phyloP scores from a whole-genome alignment of 1,140 invertebrate genomes.

The Philotrypesis tridentata region DNA sequence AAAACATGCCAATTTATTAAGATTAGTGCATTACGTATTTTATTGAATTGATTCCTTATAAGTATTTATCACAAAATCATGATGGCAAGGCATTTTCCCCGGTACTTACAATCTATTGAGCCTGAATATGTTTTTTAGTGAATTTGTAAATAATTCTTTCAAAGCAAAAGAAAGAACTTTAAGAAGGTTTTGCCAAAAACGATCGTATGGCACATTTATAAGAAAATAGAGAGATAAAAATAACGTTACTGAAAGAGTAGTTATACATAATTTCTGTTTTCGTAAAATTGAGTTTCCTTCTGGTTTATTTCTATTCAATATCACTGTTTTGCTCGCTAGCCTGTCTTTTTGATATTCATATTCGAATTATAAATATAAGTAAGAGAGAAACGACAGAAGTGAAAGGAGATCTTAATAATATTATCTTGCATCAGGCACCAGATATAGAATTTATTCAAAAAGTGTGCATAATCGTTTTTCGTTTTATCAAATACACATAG shows the following conservation, averaged over 20 bases:
- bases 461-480: conserved; percentile 40
- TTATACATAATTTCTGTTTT: conserved; percentile 12
- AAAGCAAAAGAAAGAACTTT: neutral
- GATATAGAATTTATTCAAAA: conserved; percentile 38
- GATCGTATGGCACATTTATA: conserved; percentile 25
- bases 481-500: conserved; percentile 37
- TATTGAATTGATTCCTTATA: conserved; percentile 41
- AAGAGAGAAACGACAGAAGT: conserved; percentile 39
- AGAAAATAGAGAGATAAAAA: conserved; percentile 51
- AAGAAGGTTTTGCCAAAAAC: conserved; percentile 6
- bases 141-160: conserved; percentile 35
- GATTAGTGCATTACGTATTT: conserved; percentile 46
- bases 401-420: conserved; percentile 43
- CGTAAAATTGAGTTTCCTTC: neutral
- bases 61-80: conserved; percentile 22
- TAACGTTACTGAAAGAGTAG: conserved; percentile 33
- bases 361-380: conserved; percentile 6
- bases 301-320: conserved; percentile 1
- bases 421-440: conserved; percentile 23
- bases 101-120: neutral
- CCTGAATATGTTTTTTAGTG: neutral
- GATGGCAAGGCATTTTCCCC: neutral
- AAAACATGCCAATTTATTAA: conserved; percentile 52
- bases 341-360: conserved; percentile 22
- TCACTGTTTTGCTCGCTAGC: neutral